Evolutionary conservation across 1,140 invertebrate species (phyloP), one percentile per base, ranked within the genome.

Genomic region (Gonioctena quinquepunctata): DNA sequence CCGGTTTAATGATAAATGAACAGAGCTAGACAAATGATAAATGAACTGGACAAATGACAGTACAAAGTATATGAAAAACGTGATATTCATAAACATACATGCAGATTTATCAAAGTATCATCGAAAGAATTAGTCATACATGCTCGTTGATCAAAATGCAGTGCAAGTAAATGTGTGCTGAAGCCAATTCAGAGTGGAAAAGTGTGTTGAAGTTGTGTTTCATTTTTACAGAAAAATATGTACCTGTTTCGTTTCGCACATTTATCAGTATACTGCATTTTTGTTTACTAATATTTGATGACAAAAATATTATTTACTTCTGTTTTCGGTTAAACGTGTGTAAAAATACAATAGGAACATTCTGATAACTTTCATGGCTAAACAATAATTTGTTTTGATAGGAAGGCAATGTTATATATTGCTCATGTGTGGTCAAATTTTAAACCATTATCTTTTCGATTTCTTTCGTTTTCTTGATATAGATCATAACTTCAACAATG

Each of bases 61-160:
- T 42, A 42, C 11, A 4, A n/a, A 42, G 33, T 42, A 42, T 42
- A 13, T 42, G 33, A 42, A 42, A 42, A 42, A 13, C 33, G 16
- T n/a, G 2, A 42, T 42, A 42, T 42, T n/a, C 16, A 42, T 42
- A n/a, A n/a, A n/a, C n/a, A n/a, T n/a, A n/a, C 52, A 54, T 54
- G 52, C 52, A 54, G 4, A 54, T 18, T 54, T 54, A 18, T 18
- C 5, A 18, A 18, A 19, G 22, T 13, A 11, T 25, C 22, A 8
- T 27, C 13, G 26, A 23, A 60, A 60, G 13, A 25, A 25, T 60
- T 13, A 23, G 50, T 19, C 19, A 27, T 23, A n/a, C 68, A 69
- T 69, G 68, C 68, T 52, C 25, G 13, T 25, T 59, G n/a, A 52
- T 57, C 62, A 70, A 70, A 69, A 65, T 84, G 84, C 69, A 62